A percentile compares a stretch with the other conserved stretches of the same genome.
Conservation (phyloP, 2,797 vertebrate species). For the Petrocephalus schoutedeni region DNA sequence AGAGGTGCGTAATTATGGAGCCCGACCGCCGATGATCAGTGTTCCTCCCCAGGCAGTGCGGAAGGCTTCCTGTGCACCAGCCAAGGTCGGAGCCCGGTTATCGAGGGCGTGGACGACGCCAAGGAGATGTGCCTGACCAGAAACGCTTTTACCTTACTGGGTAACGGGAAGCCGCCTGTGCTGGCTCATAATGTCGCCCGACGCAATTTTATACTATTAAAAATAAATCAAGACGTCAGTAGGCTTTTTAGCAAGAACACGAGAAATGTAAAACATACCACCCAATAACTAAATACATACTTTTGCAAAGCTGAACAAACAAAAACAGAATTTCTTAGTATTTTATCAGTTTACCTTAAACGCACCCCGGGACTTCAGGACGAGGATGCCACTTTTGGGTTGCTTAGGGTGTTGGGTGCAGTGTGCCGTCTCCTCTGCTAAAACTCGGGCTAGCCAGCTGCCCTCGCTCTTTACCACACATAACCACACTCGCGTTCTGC, state of each 20-base stretch:
- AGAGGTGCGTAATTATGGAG: background rate
- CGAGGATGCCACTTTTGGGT: background rate
- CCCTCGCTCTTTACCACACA: background rate
- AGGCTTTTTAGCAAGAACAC: background rate
- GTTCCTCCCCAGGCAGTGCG: slow-evolving; percentile 63
- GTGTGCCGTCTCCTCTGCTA: background rate
- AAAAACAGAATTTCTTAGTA: background rate
- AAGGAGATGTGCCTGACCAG: slow-evolving; percentile 81
- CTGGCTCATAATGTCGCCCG: background rate
- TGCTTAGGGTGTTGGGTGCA: background rate
- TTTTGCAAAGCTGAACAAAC: background rate
- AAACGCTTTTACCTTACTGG: slow-evolving; percentile 80
- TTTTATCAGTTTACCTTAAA: background rate
- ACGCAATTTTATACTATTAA: background rate
- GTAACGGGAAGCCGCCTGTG: slow-evolving; percentile 52
- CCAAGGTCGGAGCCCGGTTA: slow-evolving; percentile 79
- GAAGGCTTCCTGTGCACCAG: slow-evolving; percentile 81
- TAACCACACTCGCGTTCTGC: background rate
- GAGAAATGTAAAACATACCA: background rate
- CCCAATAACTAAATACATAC: background rate
- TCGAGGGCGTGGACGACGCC: slow-evolving; percentile 82
- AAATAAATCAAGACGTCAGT: background rate
- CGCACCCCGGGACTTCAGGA: background rate
- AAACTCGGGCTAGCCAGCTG: background rate
- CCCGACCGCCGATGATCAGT: background rate